Percentiles rank a stretch among this genome's conserved stretches.
These are phyloP conservation scores for Rapana venosa DNA, from an alignment of 2,888 invertebrate genomes.

Conservation along the genomic window DNA sequence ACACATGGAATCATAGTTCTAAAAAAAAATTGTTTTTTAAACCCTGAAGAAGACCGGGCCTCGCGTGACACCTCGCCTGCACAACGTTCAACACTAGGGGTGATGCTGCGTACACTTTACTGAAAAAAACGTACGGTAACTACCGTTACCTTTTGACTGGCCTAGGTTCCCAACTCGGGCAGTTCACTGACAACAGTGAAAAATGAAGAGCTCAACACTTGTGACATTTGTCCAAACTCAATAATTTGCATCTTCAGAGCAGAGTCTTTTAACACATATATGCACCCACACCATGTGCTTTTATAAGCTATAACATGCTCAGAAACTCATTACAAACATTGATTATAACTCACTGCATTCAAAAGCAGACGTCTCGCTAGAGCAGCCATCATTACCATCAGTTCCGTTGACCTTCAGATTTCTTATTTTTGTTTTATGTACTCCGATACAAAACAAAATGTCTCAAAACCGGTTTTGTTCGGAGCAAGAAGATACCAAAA, in stretches of 20 bases:
- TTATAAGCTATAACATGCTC: not conserved
- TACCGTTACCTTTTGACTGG: too few species aligned
- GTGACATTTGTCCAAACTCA: not conserved
- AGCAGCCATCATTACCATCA: conserved; percentile 7
- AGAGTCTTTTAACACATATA: not conserved
- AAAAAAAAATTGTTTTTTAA: too few species aligned
- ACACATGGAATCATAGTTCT: too few species aligned
- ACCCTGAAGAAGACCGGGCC: too few species aligned
- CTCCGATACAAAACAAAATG: not conserved
- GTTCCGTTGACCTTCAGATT: conserved; percentile 31
- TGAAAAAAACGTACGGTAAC: too few species aligned
- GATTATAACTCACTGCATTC: conserved; percentile 1
- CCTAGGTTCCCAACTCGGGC: not conserved
- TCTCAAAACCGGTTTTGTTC: not conserved
- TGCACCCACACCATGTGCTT: not conserved
- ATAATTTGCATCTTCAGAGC: not conserved
- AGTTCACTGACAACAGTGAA: not conserved
- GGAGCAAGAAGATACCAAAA: too few species aligned
- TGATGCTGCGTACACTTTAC: too few species aligned
- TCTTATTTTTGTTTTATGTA: not conserved
- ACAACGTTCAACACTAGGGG: too few species aligned
- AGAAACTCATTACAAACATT: not conserved
- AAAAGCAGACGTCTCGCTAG: conserved; percentile 18
- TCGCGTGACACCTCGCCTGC: too few species aligned
- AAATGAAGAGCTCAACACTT: not conserved